phyloP scores from a whole-genome alignment of 2,113 vertebrate species.

The Chlamydotis undulata region DNA sequence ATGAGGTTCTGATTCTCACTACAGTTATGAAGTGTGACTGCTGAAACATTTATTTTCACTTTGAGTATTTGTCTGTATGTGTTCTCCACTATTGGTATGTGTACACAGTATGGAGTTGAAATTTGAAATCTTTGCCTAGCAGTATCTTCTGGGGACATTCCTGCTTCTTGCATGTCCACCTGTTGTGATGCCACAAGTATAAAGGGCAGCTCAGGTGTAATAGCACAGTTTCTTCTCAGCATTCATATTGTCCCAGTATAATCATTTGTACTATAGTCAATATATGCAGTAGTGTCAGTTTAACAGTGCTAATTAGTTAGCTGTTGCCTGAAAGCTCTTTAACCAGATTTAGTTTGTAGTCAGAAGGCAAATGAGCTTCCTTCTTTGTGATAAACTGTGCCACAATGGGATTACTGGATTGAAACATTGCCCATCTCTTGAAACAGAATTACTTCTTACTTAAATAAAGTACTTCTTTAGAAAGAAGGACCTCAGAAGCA shows the following conservation, averaged over 20 bases:
- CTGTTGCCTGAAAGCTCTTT: not conserved
- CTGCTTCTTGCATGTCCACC: not conserved
- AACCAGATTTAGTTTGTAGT: not conserved
- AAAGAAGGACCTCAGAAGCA: not conserved
- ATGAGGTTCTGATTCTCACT: constrained; percentile 43
- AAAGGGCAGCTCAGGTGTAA: not conserved
- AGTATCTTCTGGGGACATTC: not conserved
- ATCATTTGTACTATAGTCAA: not conserved
- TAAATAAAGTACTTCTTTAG: not conserved
- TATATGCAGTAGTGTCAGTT: not conserved
- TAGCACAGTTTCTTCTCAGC: not conserved
- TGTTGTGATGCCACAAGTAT: not conserved
- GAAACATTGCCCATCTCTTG: not conserved
- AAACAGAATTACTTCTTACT: not conserved
- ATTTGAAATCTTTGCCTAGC: not conserved
- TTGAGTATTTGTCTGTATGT: not conserved
- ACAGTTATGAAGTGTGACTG: not conserved
- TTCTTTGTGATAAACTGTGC: not conserved
- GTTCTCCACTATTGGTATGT: not conserved
- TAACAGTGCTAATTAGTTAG: not conserved
- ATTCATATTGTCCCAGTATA: not conserved
- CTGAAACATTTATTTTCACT: constrained; percentile 19
- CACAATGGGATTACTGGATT: not conserved
- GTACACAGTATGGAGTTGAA: not conserved
- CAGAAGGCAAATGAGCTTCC: not conserved